Conservation (phyloP, 2,888 invertebrate species). For the Heliconius ismenius region DNA sequence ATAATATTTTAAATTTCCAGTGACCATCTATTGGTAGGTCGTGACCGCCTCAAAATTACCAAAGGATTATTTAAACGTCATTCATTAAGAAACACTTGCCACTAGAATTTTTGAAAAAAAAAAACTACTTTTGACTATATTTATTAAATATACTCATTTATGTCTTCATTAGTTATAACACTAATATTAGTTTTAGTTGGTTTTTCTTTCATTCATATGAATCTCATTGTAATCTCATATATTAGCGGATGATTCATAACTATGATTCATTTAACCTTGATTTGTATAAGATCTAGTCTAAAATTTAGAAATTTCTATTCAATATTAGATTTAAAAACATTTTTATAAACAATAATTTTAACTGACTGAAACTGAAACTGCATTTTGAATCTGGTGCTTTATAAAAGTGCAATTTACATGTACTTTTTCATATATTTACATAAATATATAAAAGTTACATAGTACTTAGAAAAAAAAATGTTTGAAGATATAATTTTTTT, state of each 20-base stretch:
- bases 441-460: slow-evolving; percentile 44
- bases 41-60: slow-evolving; percentile 57
- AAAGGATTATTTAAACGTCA: slow-evolving; percentile 58
- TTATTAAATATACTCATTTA: slow-evolving; percentile 33
- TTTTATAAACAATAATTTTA: slow-evolving; percentile 16
- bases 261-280: slow-evolving; percentile 4
- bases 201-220: slow-evolving; percentile 28
- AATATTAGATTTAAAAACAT: slow-evolving; percentile 29
- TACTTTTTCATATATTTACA: slow-evolving; percentile 44
- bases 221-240: slow-evolving; percentile 21
- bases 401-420: slow-evolving; percentile 49
- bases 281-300: slow-evolving; percentile 40
- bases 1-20: slow-evolving; percentile 55
- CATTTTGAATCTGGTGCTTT: slow-evolving; percentile 57
- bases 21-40: slow-evolving; percentile 52
- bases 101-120: slow-evolving; percentile 24
- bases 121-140: slow-evolving; percentile 28
- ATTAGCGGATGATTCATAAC: slow-evolving; percentile 14
- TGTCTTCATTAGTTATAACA: slow-evolving; percentile 27
- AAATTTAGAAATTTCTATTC: slow-evolving; percentile 25
- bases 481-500: neutral
- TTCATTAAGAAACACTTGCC: slow-evolving; percentile 53
- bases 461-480: slow-evolving; percentile 2
- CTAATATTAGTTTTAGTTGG: slow-evolving; percentile 31
- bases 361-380: slow-evolving; percentile 44